Conservation (phyloP, 2,113 vertebrate species). For the Sisor rabdophorus region DNA sequence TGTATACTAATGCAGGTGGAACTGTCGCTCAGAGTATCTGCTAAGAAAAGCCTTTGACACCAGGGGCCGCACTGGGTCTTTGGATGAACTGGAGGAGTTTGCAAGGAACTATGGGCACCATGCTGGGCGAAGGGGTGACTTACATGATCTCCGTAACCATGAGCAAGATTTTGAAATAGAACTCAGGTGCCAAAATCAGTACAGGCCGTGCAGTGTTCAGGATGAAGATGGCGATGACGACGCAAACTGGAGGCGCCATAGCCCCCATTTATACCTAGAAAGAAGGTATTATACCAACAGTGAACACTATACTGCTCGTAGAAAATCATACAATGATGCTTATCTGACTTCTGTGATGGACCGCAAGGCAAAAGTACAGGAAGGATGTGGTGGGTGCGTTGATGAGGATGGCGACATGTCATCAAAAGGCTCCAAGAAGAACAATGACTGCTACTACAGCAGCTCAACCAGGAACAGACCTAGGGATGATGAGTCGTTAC, state of each 20-base stretch:
- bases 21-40: constrained; percentile 84
- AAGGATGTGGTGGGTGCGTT: constrained; percentile 58
- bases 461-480: constrained; percentile 68
- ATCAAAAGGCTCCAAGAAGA: constrained; percentile 80
- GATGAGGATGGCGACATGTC: constrained; percentile 79
- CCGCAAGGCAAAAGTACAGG: constrained; percentile 70
- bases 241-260: constrained; percentile 70
- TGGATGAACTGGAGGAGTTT: constrained; percentile 92
- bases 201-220: constrained; percentile 54
- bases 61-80: constrained; percentile 82
- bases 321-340: constrained; percentile 77
- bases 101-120: constrained; percentile 76
- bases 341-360: constrained; percentile 78
- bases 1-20: constrained; percentile 70
- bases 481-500: constrained; percentile 80
- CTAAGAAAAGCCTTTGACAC: constrained; percentile 81
- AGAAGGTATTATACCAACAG: constrained; percentile 78
- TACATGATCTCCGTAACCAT: constrained; percentile 54
- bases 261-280: constrained; percentile 71
- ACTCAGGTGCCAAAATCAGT: constrained; percentile 47
- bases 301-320: constrained; percentile 61
- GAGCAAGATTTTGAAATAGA: constrained; percentile 64
- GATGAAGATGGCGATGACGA: constrained; percentile 56
- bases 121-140: constrained; percentile 62
- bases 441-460: constrained; percentile 65